A percentile compares a stretch with the other conserved stretches of the same genome.
phyloP scores from a whole-genome alignment of 2,888 invertebrate species.

The Beris morrisii region DNA sequence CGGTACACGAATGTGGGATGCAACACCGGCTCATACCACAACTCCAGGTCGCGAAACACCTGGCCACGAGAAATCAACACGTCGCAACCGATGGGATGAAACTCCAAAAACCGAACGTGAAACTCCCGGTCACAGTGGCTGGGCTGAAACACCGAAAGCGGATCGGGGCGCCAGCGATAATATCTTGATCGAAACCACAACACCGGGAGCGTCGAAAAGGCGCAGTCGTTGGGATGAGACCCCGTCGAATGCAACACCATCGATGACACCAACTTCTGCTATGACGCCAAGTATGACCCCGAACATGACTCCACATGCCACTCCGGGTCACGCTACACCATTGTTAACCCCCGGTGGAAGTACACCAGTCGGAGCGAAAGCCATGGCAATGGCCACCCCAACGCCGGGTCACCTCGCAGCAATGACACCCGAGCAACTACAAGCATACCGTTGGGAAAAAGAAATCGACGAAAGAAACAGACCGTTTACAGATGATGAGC shows the following conservation, averaged over 20 bases:
- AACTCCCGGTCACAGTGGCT: slow-evolving; percentile 96
- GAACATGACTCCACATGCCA: slow-evolving; percentile 73
- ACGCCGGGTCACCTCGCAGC: slow-evolving; percentile 94
- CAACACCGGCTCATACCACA: slow-evolving; percentile 92
- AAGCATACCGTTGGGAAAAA: slow-evolving; percentile 96
- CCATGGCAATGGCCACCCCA: slow-evolving; percentile 98
- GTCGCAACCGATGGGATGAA: slow-evolving; percentile 99
- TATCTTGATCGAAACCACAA: slow-evolving; percentile 87
- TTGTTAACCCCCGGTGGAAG: slow-evolving; percentile 80
- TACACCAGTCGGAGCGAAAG: slow-evolving; percentile 89
- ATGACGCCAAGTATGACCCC: slow-evolving; percentile 72
- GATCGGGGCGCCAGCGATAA: slow-evolving; percentile 76
- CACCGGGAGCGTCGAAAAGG: slow-evolving; percentile 92
- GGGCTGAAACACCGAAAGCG: slow-evolving; percentile 98
- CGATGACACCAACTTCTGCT: slow-evolving; percentile 66
- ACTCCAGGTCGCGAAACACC: slow-evolving; percentile 89
- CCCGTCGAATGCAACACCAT: slow-evolving; percentile 77
- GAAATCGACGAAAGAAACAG: slow-evolving; percentile 98
- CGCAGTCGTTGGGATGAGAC: slow-evolving; percentile 99
- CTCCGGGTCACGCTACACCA: slow-evolving; percentile 69
- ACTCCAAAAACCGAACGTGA: slow-evolving; percentile 97
- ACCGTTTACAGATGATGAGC: slow-evolving; percentile 94
- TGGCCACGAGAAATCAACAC: slow-evolving; percentile 71
- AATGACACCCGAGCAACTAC: slow-evolving; percentile 99
- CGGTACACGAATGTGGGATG: slow-evolving; percentile 93